Conservation (phyloP, 2,797 vertebrate species). For the Todus mexicanus region DNA sequence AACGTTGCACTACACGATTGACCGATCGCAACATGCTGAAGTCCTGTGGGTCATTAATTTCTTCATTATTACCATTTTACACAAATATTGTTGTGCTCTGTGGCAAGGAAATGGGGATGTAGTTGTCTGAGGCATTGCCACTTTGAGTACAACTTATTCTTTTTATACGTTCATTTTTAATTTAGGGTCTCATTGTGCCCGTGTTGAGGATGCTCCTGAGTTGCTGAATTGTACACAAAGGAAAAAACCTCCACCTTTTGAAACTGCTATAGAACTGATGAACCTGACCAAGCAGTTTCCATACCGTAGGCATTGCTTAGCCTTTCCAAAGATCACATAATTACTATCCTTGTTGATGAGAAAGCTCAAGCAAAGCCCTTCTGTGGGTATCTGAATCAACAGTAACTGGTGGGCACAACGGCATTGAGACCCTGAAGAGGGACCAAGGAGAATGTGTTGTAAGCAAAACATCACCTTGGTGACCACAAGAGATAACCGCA, state of each 20-base stretch:
- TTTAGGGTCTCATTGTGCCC: neutral
- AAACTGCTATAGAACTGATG: neutral
- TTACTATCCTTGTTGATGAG: neutral
- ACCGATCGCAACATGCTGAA: neutral
- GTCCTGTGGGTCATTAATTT: neutral
- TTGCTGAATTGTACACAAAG: neutral
- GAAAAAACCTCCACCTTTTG: neutral
- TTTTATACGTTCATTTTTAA: neutral
- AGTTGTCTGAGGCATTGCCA: neutral
- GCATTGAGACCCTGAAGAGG: neutral
- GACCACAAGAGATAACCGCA: neutral
- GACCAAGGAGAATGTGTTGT: too few species aligned
- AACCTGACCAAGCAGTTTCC: neutral
- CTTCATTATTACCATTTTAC: neutral
- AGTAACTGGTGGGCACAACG: neutral
- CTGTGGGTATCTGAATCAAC: neutral
- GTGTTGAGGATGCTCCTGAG: neutral
- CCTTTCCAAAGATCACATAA: neutral
- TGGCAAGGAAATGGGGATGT: neutral
- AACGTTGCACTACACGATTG: neutral
- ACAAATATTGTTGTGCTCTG: neutral
- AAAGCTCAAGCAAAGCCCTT: neutral
- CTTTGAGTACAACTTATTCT: neutral
- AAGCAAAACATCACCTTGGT: neutral
- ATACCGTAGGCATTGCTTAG: neutral